Base-by-base conservation (phyloP, 1,140 invertebrate genomes). In the Bombus waltoni region DNA sequence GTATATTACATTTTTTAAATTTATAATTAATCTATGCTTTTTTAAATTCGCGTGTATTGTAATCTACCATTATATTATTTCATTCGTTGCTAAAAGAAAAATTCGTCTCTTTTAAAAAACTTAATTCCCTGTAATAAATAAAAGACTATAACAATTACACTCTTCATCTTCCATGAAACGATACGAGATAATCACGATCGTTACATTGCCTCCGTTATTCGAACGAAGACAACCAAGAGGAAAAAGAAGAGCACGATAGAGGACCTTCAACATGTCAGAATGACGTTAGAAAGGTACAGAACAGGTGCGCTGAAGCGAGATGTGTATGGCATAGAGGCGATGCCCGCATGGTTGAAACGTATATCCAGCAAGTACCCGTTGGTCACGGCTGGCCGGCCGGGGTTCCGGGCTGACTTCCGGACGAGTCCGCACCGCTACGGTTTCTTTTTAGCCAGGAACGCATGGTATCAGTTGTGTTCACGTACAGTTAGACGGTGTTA, bases 351-450 rank as follows among this genome's bases (percentile, higher is more conserved):
- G 89, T 66, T 79, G 59, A 68, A 66, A 78, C 76, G 42, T 91
- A 90, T 93, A 91, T 94, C 91, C 90, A 91, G 90, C 91, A 90
- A 90, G 90, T 84, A 85, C 87, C 87, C 90, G 93, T 90, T 91
- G 93, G 94, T 95, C 94, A 95, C 94, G 94, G 93, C 86, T 95
- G 93, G 95, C 93, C 91, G 94, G 88, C 83, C 90, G 92, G 93
- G 81, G 94, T 95, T 94, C 95, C 94, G 95, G 94, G 91, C 92
- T 92, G 91, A 92, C 92, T 95, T 95, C 95, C 95, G 95, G 95
- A 93, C 92, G 89, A 89, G 87, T 89, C 91, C 88, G 90, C 91
- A 92, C 90, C 85, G 87, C 87, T 94, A 93, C 89, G 93, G 92
- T 91, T 94, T 94, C 94, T 94, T 94, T 94, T 91, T 90, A 85